phyloP scores from a whole-genome alignment of 2,113 vertebrate species.

The Gobiocypris rarus region DNA sequence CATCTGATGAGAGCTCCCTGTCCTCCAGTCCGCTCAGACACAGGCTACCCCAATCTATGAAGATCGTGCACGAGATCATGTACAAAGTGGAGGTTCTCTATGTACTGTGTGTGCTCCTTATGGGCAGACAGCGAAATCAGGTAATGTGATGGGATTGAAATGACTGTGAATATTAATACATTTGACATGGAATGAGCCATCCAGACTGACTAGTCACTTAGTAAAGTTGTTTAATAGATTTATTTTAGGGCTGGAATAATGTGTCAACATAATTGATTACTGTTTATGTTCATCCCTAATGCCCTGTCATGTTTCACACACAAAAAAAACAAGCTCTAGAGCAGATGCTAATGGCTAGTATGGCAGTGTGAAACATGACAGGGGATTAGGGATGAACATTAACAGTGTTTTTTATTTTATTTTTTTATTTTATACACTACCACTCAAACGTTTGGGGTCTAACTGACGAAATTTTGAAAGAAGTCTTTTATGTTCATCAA shows the following conservation, averaged over 20 bases:
- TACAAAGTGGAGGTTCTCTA: conserved; percentile 98
- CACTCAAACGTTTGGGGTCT: too few relatives aligned
- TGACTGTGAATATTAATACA: not conserved
- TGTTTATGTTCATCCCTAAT: too few relatives aligned
- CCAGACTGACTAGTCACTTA: not conserved
- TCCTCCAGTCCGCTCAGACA: conserved; percentile 87
- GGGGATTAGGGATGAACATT: too few relatives aligned
- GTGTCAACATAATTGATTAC: too few relatives aligned
- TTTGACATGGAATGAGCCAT: not conserved
- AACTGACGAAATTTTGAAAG: too few relatives aligned
- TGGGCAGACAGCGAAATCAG: conserved; percentile 98
- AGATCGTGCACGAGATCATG: conserved; percentile 99
- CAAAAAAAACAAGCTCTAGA: too few relatives aligned
- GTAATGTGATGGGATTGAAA: conserved; percentile 66
- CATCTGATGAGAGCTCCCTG: conserved; percentile 90
- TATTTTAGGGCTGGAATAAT: not conserved
- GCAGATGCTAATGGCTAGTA: too few relatives aligned
- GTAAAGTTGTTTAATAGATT: not conserved
- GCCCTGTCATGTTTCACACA: too few relatives aligned
- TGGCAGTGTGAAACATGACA: too few relatives aligned
- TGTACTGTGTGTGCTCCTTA: conserved; percentile 94
- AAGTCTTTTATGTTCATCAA: too few relatives aligned
- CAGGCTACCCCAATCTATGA: conserved; percentile 97
- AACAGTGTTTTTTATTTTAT: too few relatives aligned
- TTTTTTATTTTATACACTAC: too few relatives aligned